These are phyloP conservation scores for Oasisia sp. DNA, from an alignment of 2,888 invertebrate species.

Conservation along the genomic window DNA sequence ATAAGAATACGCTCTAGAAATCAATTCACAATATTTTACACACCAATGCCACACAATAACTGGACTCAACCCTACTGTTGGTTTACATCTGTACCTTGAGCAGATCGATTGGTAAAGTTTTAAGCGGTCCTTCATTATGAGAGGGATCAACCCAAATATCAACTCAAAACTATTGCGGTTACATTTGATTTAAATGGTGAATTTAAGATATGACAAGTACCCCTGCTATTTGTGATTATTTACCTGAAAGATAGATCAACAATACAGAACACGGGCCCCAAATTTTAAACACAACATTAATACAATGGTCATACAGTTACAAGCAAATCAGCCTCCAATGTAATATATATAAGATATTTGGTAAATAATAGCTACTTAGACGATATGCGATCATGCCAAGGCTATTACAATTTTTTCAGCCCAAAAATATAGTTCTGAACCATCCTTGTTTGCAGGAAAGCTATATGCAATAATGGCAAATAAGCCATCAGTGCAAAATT, in stretches of 20 bases:
- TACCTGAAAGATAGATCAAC: not conserved
- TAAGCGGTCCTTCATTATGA: not conserved
- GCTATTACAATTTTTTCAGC: too few species aligned
- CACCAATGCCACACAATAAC: not conserved
- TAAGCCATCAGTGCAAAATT: not conserved
- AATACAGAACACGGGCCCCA: not conserved
- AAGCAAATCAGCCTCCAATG: not conserved
- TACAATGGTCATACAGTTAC: not conserved
- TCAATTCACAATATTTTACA: not conserved
- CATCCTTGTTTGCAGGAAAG: not conserved
- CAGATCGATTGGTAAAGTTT: not conserved
- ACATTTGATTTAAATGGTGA: not conserved
- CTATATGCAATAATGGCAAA: not conserved
- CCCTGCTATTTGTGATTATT: not conserved
- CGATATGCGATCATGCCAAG: too few species aligned
- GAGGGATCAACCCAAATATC: not conserved
- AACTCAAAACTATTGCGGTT: not conserved
- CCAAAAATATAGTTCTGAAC: not conserved
- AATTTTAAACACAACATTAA: not conserved
- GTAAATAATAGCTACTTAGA: not conserved
- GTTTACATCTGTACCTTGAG: not conserved
- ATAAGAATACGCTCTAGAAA: not conserved
- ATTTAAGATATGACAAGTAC: not conserved
- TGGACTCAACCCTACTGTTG: not conserved
- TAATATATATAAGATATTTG: not conserved